Evolutionary conservation across 2,797 vertebrate species (phyloP).

Genomic region (Eospalax fontanierii): DNA sequence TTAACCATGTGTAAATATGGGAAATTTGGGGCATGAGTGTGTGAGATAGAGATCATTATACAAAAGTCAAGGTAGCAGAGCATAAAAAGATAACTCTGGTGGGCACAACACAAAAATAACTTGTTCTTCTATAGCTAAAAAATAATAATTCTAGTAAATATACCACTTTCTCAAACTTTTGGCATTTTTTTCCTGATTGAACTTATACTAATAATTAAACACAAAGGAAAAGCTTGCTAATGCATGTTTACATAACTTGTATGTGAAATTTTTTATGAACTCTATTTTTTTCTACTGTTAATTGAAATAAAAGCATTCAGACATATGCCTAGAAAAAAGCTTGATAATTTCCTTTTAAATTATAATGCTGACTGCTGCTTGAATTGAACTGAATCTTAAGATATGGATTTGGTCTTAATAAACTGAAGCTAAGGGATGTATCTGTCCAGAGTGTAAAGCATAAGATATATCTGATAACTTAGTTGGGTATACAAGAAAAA

Average conservation of each 20-base stretch:
- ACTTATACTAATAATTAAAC: background rate
- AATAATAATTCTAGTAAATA: background rate
- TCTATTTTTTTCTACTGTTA: slow-evolving; percentile 24
- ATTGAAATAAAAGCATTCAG: slow-evolving; percentile 23
- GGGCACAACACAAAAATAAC: background rate
- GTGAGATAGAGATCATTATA: background rate
- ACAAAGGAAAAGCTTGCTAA: background rate
- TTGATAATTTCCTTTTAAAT: background rate
- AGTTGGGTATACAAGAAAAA: background rate
- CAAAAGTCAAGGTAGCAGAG: background rate
- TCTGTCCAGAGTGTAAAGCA: background rate
- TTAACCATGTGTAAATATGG: background rate
- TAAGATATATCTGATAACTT: background rate
- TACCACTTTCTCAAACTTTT: background rate
- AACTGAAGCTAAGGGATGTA: background rate
- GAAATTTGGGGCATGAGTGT: background rate
- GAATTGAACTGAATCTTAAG: background rate
- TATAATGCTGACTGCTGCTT: background rate
- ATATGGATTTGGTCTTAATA: slow-evolving; percentile 43
- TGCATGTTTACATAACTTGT: background rate
- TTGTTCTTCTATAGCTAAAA: background rate
- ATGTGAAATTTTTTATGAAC: background rate
- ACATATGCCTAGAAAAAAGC: background rate
- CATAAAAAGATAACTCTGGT: background rate
- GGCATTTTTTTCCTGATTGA: background rate